Evolutionary conservation across 2,113 vertebrate species (phyloP).

Genomic region (Alaudala cheleensis): DNA sequence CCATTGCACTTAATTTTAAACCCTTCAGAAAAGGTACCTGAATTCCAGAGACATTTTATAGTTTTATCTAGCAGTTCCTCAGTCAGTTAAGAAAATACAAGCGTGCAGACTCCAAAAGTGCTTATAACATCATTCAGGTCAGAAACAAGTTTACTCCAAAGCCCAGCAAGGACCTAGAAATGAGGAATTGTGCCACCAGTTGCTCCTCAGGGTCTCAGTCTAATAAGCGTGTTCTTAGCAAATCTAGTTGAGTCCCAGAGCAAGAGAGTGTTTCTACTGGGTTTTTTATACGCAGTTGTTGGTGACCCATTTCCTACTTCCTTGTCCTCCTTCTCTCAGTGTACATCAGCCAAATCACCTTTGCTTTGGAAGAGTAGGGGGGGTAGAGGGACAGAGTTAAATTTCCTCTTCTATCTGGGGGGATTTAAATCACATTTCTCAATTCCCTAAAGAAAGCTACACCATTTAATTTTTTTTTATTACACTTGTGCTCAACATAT

Average conservation of each 20-base stretch:
- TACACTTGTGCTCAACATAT: neutral
- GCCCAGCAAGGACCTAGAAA: neutral
- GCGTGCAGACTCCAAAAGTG: neutral
- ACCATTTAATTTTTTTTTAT: neutral
- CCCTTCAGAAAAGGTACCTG: neutral
- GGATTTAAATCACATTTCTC: slow-evolving; percentile 1
- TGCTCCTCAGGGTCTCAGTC: neutral
- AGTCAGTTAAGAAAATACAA: neutral
- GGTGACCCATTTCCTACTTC: neutral
- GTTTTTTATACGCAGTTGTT: neutral
- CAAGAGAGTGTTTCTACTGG: neutral
- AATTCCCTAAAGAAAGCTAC: neutral
- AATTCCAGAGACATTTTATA: neutral
- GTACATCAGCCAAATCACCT: neutral
- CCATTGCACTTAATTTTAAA: neutral
- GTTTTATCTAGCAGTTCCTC: neutral
- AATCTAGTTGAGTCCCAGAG: neutral
- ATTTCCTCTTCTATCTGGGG: neutral
- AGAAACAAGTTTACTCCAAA: neutral
- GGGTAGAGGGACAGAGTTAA: neutral
- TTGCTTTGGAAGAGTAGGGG: neutral
- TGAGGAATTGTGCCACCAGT: neutral
- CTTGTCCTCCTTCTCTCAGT: neutral
- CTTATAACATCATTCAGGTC: neutral
- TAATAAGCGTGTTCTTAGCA: neutral